Evolutionary conservation across 2,113 vertebrate species (phyloP).

Genomic region (Struthio camelus): DNA sequence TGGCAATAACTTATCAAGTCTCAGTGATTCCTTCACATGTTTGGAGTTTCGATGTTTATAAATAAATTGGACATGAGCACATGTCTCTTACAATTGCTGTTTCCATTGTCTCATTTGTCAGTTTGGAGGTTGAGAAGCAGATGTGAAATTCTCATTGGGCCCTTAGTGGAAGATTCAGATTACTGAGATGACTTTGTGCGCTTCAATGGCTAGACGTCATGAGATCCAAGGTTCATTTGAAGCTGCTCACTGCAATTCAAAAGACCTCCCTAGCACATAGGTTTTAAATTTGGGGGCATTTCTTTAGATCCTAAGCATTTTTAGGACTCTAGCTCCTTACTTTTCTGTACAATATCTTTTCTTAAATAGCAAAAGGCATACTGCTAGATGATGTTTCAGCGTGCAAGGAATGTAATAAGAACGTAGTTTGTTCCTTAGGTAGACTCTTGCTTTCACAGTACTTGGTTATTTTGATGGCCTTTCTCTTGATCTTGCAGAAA

Average conservation of each 20-base stretch:
- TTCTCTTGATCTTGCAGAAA: conserved; percentile 10
- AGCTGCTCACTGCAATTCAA: not conserved
- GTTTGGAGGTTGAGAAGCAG: not conserved
- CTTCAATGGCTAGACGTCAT: not conserved
- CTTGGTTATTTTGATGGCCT: not conserved
- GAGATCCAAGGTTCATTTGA: not conserved
- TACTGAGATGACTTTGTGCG: not conserved
- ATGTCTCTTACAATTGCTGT: not conserved
- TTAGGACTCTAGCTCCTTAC: not conserved
- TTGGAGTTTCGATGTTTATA: not conserved
- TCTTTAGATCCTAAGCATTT: not conserved
- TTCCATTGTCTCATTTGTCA: not conserved
- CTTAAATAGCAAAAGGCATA: not conserved
- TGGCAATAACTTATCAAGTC: not conserved
- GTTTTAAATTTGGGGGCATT: not conserved
- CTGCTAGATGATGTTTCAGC: not conserved
- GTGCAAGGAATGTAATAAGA: not conserved
- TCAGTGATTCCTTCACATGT: not conserved
- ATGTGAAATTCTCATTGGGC: not conserved
- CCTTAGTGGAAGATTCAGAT: not conserved
- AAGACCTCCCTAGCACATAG: accelerated
- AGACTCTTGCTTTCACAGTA: not conserved
- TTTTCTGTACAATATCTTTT: not conserved
- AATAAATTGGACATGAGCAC: not conserved
- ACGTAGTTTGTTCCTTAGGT: not conserved